Percentiles rank a stretch among this genome's conserved stretches.
Evolutionary conservation across 64 coral and sea anemone species (phyloP).

Genomic region (Astreopora myriophthalma): DNA sequence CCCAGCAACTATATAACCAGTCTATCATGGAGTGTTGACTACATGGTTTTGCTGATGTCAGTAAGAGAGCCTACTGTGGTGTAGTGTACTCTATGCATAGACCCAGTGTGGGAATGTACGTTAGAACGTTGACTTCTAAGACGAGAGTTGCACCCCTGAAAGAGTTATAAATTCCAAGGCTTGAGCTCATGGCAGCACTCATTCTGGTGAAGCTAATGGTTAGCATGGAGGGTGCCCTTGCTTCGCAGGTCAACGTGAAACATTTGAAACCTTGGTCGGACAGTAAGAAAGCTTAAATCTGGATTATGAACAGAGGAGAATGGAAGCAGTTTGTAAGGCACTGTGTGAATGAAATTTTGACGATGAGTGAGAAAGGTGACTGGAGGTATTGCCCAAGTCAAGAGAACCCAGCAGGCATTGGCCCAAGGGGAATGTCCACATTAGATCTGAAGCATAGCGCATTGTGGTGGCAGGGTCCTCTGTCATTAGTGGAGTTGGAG

Average conservation of each 20-base stretch:
- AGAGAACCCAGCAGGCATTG: too few species aligned
- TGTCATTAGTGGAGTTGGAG: too few species aligned
- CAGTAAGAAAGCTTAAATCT: not conserved
- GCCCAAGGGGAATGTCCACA: too few species aligned
- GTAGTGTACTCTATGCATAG: not conserved
- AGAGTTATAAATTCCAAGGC: not conserved
- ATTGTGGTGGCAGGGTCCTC: too few species aligned
- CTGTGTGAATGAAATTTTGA: too few species aligned
- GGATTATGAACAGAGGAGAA: slow-evolving; percentile 2
- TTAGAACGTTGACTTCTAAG: slow-evolving; percentile 11
- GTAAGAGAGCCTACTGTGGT: slow-evolving; percentile 23
- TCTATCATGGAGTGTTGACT: not conserved
- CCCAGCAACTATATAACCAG: slow-evolving; percentile 16
- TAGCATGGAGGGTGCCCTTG: not conserved
- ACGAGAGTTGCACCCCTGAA: not conserved
- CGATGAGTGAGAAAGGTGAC: too few species aligned
- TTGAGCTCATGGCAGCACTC: not conserved
- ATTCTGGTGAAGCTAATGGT: not conserved
- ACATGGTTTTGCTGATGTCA: not conserved
- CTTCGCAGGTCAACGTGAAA: not conserved
- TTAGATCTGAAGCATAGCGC: too few species aligned
- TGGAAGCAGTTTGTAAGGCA: not conserved
- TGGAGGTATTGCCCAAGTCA: too few species aligned
- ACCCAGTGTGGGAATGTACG: not conserved
- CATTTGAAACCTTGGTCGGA: not conserved